A percentile compares a stretch with the other conserved stretches of the same genome.
Evolutionary conservation across 2,113 vertebrate genomes (phyloP).

Genomic region (Zosterops japonicus): DNA sequence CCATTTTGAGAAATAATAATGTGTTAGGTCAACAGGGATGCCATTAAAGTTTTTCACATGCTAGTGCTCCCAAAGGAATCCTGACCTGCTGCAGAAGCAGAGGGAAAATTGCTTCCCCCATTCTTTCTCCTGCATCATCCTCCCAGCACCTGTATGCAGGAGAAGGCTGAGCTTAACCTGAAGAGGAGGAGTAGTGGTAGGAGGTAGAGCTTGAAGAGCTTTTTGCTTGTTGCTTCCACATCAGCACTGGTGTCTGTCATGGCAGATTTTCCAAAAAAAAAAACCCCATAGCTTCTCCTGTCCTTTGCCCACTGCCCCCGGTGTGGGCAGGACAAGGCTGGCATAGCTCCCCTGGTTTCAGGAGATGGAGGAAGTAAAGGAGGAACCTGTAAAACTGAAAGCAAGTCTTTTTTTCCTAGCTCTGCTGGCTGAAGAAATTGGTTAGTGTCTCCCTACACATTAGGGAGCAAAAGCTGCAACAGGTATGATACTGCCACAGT

Average conservation of each 20-base stretch:
- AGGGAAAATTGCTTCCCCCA: not conserved
- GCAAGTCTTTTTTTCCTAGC: accelerated
- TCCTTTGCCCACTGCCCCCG: not conserved
- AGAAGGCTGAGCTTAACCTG: not conserved
- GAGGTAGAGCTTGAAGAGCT: not conserved
- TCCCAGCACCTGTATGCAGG: not conserved
- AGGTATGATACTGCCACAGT: not conserved
- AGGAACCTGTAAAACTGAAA: not conserved
- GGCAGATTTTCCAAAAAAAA: not conserved
- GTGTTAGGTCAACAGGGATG: not conserved
- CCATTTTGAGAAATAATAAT: not conserved
- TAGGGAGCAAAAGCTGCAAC: not conserved
- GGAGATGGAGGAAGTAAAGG: not conserved
- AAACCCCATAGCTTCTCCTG: accelerated
- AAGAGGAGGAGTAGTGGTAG: no score
- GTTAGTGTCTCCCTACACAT: not conserved
- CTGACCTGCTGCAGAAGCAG: not conserved
- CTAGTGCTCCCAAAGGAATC: not conserved
- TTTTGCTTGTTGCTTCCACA: not conserved
- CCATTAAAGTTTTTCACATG: accelerated
- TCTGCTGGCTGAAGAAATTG: not conserved
- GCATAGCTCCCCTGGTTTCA: not conserved
- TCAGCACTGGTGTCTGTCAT: not conserved
- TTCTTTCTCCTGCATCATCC: not conserved
- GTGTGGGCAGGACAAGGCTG: not conserved